These are phyloP conservation scores for Ictalurus punctatus DNA, from an alignment of 2,113 vertebrate genomes.

Conservation along the genomic window DNA sequence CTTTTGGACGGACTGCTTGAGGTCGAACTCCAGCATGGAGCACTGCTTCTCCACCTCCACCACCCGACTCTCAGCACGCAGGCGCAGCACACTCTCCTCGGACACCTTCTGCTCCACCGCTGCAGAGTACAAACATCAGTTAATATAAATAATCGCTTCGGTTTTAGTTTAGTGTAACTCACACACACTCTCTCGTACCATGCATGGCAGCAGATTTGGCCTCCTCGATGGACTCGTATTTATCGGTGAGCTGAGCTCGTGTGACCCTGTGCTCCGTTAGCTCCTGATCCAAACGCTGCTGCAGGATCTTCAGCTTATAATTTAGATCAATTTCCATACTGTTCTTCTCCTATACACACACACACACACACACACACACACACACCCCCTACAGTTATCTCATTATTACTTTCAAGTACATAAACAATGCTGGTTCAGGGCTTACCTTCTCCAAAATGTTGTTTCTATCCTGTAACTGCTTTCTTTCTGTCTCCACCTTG, in stretches of 20 bases:
- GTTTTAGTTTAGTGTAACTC: not conserved
- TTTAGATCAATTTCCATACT: constrained; percentile 96
- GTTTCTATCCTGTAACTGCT: constrained; percentile 89
- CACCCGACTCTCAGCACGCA: constrained; percentile 88
- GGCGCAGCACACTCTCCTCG: constrained; percentile 86
- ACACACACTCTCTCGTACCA: constrained; percentile 69
- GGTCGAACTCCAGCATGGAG: constrained; percentile 96
- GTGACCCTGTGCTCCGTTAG: constrained; percentile 91
- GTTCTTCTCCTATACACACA: constrained; percentile 87
- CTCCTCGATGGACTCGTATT: constrained; percentile 95
- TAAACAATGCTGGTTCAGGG: too few species aligned
- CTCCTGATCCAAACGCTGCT: constrained; percentile 94
- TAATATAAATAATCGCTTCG: too few species aligned
- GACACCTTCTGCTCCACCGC: constrained; percentile 95
- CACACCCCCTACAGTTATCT: not conserved
- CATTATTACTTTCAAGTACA: not conserved
- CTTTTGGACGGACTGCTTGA: constrained; percentile 96
- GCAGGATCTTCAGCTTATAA: constrained; percentile 93
- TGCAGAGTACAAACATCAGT: constrained; percentile 55
- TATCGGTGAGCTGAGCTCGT: constrained; percentile 91
- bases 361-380: constrained; percentile 22
- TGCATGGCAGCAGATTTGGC: constrained; percentile 92
- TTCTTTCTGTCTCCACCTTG: constrained; percentile 88
- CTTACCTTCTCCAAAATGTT: constrained; percentile 93
- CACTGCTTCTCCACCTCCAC: constrained; percentile 97